These are phyloP conservation scores for Drosophila funebris DNA, from an alignment of 1,140 invertebrate species.

Conservation along the genomic window DNA sequence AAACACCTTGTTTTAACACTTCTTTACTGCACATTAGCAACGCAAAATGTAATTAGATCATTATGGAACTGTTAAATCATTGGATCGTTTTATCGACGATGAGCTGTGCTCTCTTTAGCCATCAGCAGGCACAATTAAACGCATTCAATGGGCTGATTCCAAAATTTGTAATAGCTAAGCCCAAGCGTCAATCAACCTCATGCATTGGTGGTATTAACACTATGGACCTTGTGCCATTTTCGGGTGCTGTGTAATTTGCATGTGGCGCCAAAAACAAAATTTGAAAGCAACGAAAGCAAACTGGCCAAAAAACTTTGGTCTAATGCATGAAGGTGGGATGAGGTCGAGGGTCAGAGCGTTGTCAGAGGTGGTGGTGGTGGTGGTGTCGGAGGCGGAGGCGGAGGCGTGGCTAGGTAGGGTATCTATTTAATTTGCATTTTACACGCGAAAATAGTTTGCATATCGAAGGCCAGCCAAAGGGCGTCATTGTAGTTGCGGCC, in stretches of 20 bases:
- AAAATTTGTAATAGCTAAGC: neutral
- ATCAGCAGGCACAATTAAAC: too few relatives aligned
- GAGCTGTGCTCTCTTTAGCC: neutral
- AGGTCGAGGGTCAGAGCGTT: too few relatives aligned
- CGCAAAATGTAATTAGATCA: too few relatives aligned
- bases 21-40: too few relatives aligned
- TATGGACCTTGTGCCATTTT: conserved; percentile 33
- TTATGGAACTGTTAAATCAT: too few relatives aligned
- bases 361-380: neutral
- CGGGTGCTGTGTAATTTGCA: conserved; percentile 31
- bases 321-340: conserved; percentile 32
- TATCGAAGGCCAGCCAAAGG: conserved; percentile 24
- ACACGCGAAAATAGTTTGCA: conserved; percentile 71
- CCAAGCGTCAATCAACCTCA: conserved; percentile 47
- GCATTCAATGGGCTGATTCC: neutral
- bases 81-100: neutral
- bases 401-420: conserved; percentile 10
- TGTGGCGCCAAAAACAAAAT: conserved; percentile 14
- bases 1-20: too few relatives aligned
- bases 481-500: conserved; percentile 22
- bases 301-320: conserved; percentile 1
- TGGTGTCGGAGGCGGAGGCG: neutral
- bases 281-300: conserved; percentile 43
- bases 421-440: conserved; percentile 77
- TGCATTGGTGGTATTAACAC: conserved; percentile 21